Percentiles rank a stretch among this genome's conserved stretches.
Evolutionary conservation across 2,113 vertebrate species (phyloP).

Genomic region (Eulemur macaco): DNA sequence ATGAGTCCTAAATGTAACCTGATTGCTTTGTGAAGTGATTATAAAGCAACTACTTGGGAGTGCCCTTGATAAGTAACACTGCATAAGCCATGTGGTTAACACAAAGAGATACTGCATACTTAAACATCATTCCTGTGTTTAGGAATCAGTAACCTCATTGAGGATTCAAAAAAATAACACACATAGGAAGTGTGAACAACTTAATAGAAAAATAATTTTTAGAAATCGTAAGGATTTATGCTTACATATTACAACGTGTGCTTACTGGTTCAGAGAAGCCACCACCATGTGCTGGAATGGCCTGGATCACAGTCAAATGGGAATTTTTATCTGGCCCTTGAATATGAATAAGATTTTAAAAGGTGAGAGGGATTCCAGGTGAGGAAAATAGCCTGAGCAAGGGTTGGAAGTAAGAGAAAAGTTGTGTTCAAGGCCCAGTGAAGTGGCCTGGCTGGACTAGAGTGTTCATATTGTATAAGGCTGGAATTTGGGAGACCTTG

Average conservation of each 20-base stretch:
- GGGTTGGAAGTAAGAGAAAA: background rate
- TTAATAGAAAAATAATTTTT: background rate
- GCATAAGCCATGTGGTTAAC: background rate
- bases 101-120: background rate
- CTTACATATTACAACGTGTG: background rate
- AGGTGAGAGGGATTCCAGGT: background rate
- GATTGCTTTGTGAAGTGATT: background rate
- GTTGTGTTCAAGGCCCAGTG: background rate
- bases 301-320: background rate
- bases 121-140: background rate
- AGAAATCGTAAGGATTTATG: background rate
- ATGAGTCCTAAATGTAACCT: background rate
- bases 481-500: background rate
- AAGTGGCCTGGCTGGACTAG: background rate
- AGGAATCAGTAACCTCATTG: background rate
- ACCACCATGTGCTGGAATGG: background rate
- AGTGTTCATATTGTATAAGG: background rate
- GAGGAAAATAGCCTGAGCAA: background rate
- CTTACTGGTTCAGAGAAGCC: background rate
- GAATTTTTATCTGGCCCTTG: background rate
- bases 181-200: background rate
- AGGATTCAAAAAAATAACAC: background rate
- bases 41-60: background rate
- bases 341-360: background rate
- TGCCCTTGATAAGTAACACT: background rate